Conservation (phyloP, 2,113 vertebrate species). For the Nestor notabilis region DNA sequence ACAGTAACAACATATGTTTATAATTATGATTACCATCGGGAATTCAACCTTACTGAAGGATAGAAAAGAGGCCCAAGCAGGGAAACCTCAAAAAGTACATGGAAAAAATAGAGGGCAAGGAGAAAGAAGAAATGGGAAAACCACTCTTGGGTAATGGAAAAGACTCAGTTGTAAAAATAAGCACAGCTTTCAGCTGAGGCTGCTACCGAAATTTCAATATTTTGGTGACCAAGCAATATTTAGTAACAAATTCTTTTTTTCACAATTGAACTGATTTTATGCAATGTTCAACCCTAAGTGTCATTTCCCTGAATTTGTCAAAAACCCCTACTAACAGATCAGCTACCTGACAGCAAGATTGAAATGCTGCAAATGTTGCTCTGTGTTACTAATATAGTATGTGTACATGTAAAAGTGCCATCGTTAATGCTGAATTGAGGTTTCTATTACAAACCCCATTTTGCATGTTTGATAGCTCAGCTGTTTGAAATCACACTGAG, state of each 20-base stretch:
- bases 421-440: not conserved
- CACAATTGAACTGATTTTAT: not conserved
- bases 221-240: slow-evolving; percentile 40
- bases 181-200: slow-evolving; percentile 19
- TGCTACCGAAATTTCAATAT: slow-evolving; percentile 25
- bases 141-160: slow-evolving; percentile 57
- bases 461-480: slow-evolving; percentile 20
- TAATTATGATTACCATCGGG: slow-evolving; percentile 79
- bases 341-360: not conserved
- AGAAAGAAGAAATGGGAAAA: slow-evolving; percentile 52
- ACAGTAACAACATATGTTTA: slow-evolving; percentile 78
- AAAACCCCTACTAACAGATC: not conserved
- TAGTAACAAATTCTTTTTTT: slow-evolving; percentile 14
- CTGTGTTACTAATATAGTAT: not conserved
- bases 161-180: slow-evolving; percentile 56
- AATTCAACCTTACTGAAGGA: slow-evolving; percentile 74
- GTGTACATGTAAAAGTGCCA: not conserved
- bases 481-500: slow-evolving; percentile 41
- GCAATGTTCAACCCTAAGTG: not conserved
- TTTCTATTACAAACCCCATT: slow-evolving; percentile 31
- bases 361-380: not conserved
- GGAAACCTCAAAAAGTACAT: slow-evolving; percentile 62
- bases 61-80: slow-evolving; percentile 66
- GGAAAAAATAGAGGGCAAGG: slow-evolving; percentile 12
- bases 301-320: not conserved